phyloP scores from a whole-genome alignment of 2,797 vertebrate genomes.

The Microchirus variegatus region DNA sequence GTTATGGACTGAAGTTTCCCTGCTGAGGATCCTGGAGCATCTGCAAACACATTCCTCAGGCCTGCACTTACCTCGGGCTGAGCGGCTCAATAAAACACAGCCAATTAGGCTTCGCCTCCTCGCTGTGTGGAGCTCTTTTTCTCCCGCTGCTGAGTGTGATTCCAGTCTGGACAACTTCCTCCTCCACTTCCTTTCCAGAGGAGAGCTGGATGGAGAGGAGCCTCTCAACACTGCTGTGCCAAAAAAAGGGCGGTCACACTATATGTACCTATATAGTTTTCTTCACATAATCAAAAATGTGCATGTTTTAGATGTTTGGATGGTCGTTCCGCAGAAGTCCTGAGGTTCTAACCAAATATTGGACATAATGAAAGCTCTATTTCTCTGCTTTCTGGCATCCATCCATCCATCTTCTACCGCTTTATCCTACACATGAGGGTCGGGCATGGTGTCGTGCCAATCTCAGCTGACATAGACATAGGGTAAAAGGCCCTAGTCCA shows the following conservation, averaged over 20 bases:
- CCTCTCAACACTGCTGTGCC: slow-evolving; percentile 21
- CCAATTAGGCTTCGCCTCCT: slow-evolving; percentile 66
- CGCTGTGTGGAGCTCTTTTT: slow-evolving; percentile 61
- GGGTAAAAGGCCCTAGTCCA: too few relatives aligned
- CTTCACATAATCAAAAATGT: too few relatives aligned
- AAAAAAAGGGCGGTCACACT: neutral
- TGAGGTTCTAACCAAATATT: too few relatives aligned
- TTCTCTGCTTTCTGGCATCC: too few relatives aligned
- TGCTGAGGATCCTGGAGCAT: slow-evolving; percentile 53
- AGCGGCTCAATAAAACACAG: slow-evolving; percentile 63
- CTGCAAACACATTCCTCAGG: slow-evolving; percentile 67
- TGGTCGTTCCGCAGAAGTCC: too few relatives aligned
- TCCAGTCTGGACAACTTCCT: slow-evolving; percentile 66
- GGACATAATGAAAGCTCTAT: too few relatives aligned
- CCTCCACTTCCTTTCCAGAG: slow-evolving; percentile 39
- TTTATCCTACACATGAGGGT: too few relatives aligned
- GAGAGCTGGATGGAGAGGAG: slow-evolving; percentile 36
- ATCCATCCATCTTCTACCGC: too few relatives aligned
- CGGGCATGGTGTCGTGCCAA: too few relatives aligned
- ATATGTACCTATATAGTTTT: too few relatives aligned
- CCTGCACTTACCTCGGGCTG: slow-evolving; percentile 59
- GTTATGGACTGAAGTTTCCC: slow-evolving; percentile 54
- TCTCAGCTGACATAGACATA: too few relatives aligned
- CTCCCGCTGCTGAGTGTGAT: slow-evolving; percentile 63
- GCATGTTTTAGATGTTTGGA: too few relatives aligned